A percentile compares a stretch with the other conserved stretches of the same genome.
These are phyloP conservation scores for Sycophila sp. DNA, from an alignment of 1,140 invertebrate genomes.

Conservation along the genomic window DNA sequence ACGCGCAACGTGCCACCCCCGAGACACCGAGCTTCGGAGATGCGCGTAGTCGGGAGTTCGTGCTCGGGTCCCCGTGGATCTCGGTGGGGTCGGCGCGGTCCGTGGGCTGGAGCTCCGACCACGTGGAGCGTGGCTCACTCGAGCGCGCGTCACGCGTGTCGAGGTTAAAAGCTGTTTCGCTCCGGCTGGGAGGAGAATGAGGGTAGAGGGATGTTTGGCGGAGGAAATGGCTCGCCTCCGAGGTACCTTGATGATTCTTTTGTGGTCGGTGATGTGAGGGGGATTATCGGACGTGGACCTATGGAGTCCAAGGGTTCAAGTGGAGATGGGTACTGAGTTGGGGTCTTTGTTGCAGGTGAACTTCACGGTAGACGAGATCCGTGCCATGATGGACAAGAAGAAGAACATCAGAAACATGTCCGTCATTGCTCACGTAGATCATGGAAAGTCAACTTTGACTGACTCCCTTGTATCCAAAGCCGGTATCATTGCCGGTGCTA, in stretches of 20 bases:
- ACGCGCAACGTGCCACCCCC: not conserved
- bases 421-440: conserved; percentile 99
- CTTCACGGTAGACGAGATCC: conserved; percentile 99
- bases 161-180: conserved; percentile 19
- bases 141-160: not conserved
- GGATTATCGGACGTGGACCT: no score
- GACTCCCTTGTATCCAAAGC: conserved; percentile 99
- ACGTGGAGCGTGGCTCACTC: no score
- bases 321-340: no score
- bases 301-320: not conserved
- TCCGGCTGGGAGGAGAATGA: not conserved
- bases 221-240: not conserved
- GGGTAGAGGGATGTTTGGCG: not conserved
- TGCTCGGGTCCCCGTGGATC: not conserved
- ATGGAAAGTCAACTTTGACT: conserved; percentile 99
- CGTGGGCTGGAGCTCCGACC: no score
- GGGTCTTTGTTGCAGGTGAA: conserved; percentile 84
- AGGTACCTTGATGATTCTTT: not conserved
- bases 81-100: not conserved
- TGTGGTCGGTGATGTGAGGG: not conserved
- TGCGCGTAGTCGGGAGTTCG: not conserved
- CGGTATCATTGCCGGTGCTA: conserved; percentile 98
- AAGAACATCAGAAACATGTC: conserved; percentile 99
- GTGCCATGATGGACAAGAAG: conserved; percentile 99
- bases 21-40: not conserved